A percentile compares a stretch with the other conserved stretches of the same genome.
Conservation (phyloP, 2,113 vertebrate genomes). For the Scytalopus superciliaris region DNA sequence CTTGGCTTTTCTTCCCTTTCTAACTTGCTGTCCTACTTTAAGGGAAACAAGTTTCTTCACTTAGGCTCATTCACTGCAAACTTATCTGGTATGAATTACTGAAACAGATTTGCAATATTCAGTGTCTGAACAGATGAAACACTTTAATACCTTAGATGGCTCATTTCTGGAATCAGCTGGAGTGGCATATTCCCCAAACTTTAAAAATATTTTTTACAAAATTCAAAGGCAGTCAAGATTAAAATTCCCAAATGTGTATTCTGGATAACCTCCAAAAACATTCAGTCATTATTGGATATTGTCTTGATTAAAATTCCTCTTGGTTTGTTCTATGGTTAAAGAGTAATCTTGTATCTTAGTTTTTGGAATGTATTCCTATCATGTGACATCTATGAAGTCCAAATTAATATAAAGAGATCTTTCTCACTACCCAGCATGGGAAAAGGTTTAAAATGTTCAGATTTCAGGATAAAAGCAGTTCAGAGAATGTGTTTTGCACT, state of each 20-base stretch:
- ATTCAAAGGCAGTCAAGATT: slow-evolving; percentile 81
- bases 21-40: neutral
- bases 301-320: slow-evolving; percentile 89
- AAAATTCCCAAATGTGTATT: slow-evolving; percentile 81
- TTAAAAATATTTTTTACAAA: slow-evolving; percentile 67
- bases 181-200: slow-evolving; percentile 72
- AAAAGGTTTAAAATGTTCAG: slow-evolving; percentile 63
- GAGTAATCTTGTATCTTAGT: slow-evolving; percentile 78
- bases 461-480: slow-evolving; percentile 72
- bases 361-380: slow-evolving; percentile 78
- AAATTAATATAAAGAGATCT: slow-evolving; percentile 82
- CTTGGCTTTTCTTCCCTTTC: slow-evolving; percentile 13
- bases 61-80: slow-evolving; percentile 60
- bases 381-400: slow-evolving; percentile 71
- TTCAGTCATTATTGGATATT: slow-evolving; percentile 86
- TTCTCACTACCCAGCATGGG: slow-evolving; percentile 79
- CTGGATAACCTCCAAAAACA: slow-evolving; percentile 75
- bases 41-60: slow-evolving; percentile 15
- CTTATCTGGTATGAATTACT: slow-evolving; percentile 80
- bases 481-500: slow-evolving; percentile 42
- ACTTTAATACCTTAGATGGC: slow-evolving; percentile 81
- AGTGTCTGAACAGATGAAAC: slow-evolving; percentile 83
- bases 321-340: slow-evolving; percentile 81
- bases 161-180: slow-evolving; percentile 82
- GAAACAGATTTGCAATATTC: slow-evolving; percentile 83